Percentiles rank a stretch among this genome's conserved stretches.
Evolutionary conservation across 2,888 invertebrate genomes (phyloP).

Genomic region (Chrysodeixis includens): DNA sequence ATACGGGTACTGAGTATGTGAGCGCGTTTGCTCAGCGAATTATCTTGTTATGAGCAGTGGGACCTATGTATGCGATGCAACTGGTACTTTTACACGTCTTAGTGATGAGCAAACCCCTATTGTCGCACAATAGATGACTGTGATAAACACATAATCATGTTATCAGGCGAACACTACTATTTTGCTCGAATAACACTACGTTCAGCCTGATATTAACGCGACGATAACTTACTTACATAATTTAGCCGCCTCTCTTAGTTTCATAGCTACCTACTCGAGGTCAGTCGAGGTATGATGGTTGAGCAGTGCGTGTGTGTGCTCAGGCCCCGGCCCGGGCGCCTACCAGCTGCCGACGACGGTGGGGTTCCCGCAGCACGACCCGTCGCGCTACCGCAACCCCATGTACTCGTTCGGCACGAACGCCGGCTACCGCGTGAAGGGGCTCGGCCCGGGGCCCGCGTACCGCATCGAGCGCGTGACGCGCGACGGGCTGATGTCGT

Average conservation of each 20-base stretch:
- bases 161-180: no score
- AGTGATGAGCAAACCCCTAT: background rate
- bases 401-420: slow-evolving; percentile 90
- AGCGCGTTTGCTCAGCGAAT: background rate
- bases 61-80: background rate
- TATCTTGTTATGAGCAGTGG: background rate
- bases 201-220: no score
- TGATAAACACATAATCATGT: no score
- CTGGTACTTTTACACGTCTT: background rate
- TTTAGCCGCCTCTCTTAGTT: no score
- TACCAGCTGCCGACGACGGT: slow-evolving; percentile 90
- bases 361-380: slow-evolving; percentile 90
- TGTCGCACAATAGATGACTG: no score
- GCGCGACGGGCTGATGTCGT: slow-evolving; percentile 74
- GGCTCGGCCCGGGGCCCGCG: slow-evolving; percentile 84
- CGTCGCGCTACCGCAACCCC: slow-evolving; percentile 90
- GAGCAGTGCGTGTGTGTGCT: background rate
- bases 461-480: slow-evolving; percentile 83
- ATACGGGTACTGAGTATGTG: background rate
- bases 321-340: slow-evolving; percentile 92
- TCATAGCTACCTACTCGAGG: no score
- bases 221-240: no score
- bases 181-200: no score
- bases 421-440: slow-evolving; percentile 79
- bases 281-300: no score